phyloP scores from a whole-genome alignment of 2,797 vertebrate genomes.

The Okamejei kenojei region DNA sequence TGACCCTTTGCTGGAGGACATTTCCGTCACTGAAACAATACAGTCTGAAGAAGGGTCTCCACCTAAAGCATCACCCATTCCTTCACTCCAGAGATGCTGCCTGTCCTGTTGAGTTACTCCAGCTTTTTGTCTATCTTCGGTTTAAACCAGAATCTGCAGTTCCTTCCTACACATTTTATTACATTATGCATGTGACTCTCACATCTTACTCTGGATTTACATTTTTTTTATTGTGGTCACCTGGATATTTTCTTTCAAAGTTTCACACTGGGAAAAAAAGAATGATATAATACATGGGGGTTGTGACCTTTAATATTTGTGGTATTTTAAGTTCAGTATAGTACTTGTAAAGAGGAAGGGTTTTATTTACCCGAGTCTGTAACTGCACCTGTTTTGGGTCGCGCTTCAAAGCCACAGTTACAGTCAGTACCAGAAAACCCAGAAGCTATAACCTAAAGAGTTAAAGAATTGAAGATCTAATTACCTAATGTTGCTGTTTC shows the following conservation, averaged over 20 bases:
- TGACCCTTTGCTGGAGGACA: background rate
- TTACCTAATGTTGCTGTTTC: conserved; percentile 35
- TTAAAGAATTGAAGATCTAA: conserved; percentile 25
- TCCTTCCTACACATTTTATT: no score
- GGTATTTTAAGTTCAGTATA: no score
- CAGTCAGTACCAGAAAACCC: background rate
- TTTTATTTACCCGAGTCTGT: background rate
- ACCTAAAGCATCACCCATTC: no score
- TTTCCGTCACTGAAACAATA: background rate
- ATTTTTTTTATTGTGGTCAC: background rate
- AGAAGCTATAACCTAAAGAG: conserved; percentile 28
- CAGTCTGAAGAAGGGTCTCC: background rate
- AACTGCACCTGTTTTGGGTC: background rate
- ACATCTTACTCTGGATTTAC: background rate
- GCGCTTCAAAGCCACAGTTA: background rate
- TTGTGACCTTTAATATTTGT: background rate
- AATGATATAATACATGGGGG: background rate
- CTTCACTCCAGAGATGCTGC: no score
- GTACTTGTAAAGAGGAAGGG: background rate
- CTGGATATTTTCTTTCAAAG: background rate
- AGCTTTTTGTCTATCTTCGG: no score
- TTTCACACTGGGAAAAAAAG: background rate
- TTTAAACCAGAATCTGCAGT: no score
- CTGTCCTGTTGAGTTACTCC: no score
- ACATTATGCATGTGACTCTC: background rate